Base-by-base conservation (phyloP, 2,888 invertebrate species). In the Podabrus alpinus region DNA sequence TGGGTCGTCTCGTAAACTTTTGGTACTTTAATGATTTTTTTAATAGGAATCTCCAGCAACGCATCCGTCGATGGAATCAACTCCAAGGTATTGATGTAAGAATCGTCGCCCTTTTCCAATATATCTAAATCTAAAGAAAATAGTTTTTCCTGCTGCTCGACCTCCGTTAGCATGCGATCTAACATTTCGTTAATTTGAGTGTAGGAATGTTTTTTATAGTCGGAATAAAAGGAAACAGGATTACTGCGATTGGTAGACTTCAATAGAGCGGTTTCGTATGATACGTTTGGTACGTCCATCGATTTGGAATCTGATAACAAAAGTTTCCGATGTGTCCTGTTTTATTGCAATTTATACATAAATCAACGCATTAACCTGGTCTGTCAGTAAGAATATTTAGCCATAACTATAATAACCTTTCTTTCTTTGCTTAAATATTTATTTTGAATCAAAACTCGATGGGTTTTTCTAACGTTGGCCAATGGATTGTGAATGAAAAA, bases 111-210 rank as follows among this genome's bases (percentile, higher is more conserved):
- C 15, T 82, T 81, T 69, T 85, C 85, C 66, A 84, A 64, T 60
- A 85, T 74, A 72, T 85, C 85, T 59, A 86, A 78, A 78, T 87
- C 86, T 74, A 86, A 80, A 59, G 83, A 80, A 68, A 86, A 84
- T 13, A 87, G 68, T 74, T 85, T 82, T 76, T 87, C 86, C 79
- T 87, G 86, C 74, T 85, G 81, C 69, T 88, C 87, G 1, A 87
- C 87, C 82, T 88, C 87, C n/a, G 80, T 80, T 19, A 88, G 80
- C 86, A 88, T 88, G 71, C 84, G 84, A 69, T 88, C 87, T 45
- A 88, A 80, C 82, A 88, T 86, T 7, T 83, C 85, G 72, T 88
- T 87, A 59, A 88, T 86, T 81, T 88, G 84, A 66, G 85, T 84
- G 73, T 88, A 87, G 17, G 86, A 86, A n/a, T 81, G 81, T 59